Evolutionary conservation across 2,797 vertebrate genomes (phyloP).

Genomic region (Octomys mimax): DNA sequence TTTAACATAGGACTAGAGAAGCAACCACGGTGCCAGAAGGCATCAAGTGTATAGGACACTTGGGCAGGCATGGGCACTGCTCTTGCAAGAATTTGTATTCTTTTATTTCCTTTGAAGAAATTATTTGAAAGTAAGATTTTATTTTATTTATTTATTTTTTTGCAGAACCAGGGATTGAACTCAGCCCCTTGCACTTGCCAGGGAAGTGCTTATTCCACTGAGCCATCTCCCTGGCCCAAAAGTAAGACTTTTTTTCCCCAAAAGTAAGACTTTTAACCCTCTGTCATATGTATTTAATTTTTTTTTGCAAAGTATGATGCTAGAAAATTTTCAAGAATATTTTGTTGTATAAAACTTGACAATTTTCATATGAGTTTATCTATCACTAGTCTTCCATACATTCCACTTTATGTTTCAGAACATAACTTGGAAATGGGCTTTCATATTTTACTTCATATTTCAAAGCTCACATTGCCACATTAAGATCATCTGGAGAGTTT

Average conservation of each 20-base stretch:
- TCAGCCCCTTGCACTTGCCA: too few species aligned
- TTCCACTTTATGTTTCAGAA: background rate
- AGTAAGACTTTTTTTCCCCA: background rate
- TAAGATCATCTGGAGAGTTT: background rate
- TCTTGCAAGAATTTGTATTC: background rate
- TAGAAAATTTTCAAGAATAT: slow-evolving; percentile 6
- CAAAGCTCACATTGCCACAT: background rate
- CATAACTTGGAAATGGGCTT: background rate
- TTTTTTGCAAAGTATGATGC: background rate
- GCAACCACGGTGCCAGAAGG: background rate
- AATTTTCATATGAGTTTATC: background rate
- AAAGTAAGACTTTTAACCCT: background rate
- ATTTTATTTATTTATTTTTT: background rate
- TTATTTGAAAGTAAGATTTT: background rate
- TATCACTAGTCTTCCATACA: background rate
- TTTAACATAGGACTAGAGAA: background rate
- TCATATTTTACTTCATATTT: background rate
- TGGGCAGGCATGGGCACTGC: background rate
- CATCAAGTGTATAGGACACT: background rate
- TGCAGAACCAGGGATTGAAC: too few species aligned
- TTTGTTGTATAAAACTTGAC: slow-evolving; percentile 34
- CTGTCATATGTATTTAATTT: background rate
- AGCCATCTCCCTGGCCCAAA: too few species aligned
- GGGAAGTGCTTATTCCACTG: too few species aligned
- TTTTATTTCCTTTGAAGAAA: background rate